Base-by-base conservation (phyloP, 2,888 invertebrate species). In the Lissonota sp. region DNA sequence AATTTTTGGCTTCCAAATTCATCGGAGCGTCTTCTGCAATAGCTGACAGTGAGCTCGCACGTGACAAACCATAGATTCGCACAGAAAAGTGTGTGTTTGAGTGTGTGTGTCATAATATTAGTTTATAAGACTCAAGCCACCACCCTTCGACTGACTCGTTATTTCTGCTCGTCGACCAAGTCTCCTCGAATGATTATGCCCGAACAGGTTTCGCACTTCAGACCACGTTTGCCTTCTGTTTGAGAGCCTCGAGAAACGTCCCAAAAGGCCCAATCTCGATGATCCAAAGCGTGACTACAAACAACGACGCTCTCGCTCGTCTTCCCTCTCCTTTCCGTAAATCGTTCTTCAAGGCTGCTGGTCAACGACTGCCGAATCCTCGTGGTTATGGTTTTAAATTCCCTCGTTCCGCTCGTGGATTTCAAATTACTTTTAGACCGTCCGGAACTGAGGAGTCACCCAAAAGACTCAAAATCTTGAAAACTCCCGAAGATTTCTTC, bases 1-100 rank as follows among this genome's bases (percentile, higher is more conserved):
- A 83, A 85, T 83, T 85, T 84, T 75, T 83, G 83, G 84, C 77
- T 83, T 85, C 85, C 42, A 46, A 42, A 44, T 66, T 40, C 51
- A 53, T 60, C 64, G 40, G 49, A 73, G 37, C 39, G 39, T 51
- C 49, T 42, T 42, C 6, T n/a, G n/a, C 58, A 16, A 37, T 37
- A 46, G 7, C 46, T 44, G 40, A 70, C 49, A 55, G 64, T 60
- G 26, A 26, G 26, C 26, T 26, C 26, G 60, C 80, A 80, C 75
- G 60, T 66, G 64, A 75, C 80, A 40, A 51, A 70, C 62, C 53
- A 42, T 62, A 63, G 39, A 73, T 46, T 46, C 51, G 44, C 60
- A 62, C 40, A 72, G 3, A 26, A 26, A 26, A 3, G 26, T 26
- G 26, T 26, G 26, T 1, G 26, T 26, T 26, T 26, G 1, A 26